Conservation (phyloP, 2,888 invertebrate genomes). For the Oscheius myriophilus region DNA sequence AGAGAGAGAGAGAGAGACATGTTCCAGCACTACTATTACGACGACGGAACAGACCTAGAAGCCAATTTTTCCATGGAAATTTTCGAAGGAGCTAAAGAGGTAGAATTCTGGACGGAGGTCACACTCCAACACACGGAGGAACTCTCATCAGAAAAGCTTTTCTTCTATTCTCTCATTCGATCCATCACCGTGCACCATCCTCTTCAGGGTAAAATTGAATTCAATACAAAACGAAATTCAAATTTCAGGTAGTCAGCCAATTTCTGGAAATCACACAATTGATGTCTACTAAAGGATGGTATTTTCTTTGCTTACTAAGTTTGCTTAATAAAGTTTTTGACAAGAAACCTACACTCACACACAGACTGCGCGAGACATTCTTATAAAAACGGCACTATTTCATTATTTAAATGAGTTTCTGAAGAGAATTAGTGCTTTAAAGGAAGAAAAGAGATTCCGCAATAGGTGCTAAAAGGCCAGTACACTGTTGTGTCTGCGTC, state of each 20-base stretch:
- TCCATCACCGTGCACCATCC: slow-evolving; percentile 1
- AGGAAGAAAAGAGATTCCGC: no score
- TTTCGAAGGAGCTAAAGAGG: slow-evolving; percentile 20
- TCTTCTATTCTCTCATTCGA: background rate
- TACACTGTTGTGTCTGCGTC: no score
- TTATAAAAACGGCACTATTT: no score
- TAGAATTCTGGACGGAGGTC: slow-evolving; percentile 22
- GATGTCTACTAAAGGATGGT: background rate
- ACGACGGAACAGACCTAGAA: slow-evolving; percentile 28
- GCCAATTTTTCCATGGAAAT: slow-evolving; percentile 24
- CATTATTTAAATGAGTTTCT: no score
- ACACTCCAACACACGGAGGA: slow-evolving; percentile 12
- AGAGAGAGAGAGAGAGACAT: background rate
- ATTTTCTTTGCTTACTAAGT: no score
- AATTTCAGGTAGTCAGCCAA: background rate
- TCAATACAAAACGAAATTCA: background rate
- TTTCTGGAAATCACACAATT: background rate
- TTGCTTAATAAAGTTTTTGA: no score
- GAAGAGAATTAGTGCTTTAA: no score
- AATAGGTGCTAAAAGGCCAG: no score
- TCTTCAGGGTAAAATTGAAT: background rate
- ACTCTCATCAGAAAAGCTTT: background rate
- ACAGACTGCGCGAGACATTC: no score
- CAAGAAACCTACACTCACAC: no score
- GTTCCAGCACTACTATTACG: slow-evolving; percentile 31